Evolutionary conservation across 1,140 invertebrate species (phyloP), one percentile per base, ranked within the genome.

Genomic region (Drosophila tsacasi): DNA sequence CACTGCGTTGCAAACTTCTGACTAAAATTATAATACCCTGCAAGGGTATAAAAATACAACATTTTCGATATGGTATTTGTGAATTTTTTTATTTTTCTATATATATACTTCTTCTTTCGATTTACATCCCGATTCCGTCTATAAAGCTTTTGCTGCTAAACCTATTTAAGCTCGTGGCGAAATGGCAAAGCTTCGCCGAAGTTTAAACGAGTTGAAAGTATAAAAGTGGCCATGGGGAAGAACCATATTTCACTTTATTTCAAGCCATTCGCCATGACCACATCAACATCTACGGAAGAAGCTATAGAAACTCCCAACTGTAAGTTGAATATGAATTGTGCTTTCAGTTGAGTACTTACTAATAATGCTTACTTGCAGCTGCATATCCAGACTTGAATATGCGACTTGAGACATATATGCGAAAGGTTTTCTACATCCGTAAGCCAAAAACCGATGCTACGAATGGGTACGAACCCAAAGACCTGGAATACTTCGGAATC

Each of bases 401-500:
- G 40, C 47, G 81, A 9, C 52, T 90, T 12, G 79, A 90, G 10
- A 13, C 10, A 12, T 72, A 75, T 39, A 63, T 90, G 46, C 39
- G 47, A 35, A 46, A 17, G 7, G 5, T 80, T 8, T 77, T 46
- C 9, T 58, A 44, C 3, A 15, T 63, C 1, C 7, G 19, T 25
- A 15, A 39, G 0, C 23, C 5, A 23, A 17, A 50, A 23, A 37
- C 9, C 15, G 0, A 6, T 12, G 2, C 37, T 0, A 57, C 19
- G 47, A 71, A 64, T 23, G 76, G 65, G 50, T 76, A 54, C 19
- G 65, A 90, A 54, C 39, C 54, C 8, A 39, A 46, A 9, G 23
- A 35, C 7, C 15, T 90, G 10, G 85, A 90, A 30, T 82, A 69
- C 42, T 90, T 90, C 15, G 85, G 85, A 1, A 66, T 90, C 0